phyloP scores from a whole-genome alignment of 37 sponge, comb jelly and placozoan species.

The Dysidea cf. avara region DNA sequence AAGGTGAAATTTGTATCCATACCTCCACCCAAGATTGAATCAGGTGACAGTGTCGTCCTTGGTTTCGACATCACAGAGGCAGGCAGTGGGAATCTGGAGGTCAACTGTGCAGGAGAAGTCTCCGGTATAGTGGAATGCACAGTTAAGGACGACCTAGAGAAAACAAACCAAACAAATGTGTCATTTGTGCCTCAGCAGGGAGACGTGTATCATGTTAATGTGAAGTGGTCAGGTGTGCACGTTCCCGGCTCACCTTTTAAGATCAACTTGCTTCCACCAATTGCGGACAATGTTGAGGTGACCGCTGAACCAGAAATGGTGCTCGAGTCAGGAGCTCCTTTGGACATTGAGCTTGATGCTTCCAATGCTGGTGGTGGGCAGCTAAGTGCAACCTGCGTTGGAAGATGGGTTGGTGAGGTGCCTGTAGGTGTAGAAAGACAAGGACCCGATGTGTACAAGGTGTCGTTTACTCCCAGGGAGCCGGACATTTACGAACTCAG shows the following conservation, averaged over 20 bases:
- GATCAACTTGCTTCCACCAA: conserved; percentile 39
- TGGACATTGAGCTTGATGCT: conserved; percentile 27
- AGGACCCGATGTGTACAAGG: neutral
- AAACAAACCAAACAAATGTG: too few species aligned
- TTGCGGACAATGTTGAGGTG: conserved; percentile 31
- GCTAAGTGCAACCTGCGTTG: conserved; percentile 44
- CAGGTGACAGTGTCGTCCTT: neutral
- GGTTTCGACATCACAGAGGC: too few species aligned
- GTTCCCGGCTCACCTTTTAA: conserved; percentile 55
- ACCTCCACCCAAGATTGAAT: conserved; percentile 14
- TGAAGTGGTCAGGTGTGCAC: conserved; percentile 23
- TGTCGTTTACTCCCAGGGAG: conserved; percentile 20
- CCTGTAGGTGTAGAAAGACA: conserved; percentile 26
- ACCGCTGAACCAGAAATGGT: too few species aligned
- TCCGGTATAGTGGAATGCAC: too few species aligned
- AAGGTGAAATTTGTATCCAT: conserved; percentile 35
- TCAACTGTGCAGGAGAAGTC: too few species aligned
- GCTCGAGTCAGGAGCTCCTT: conserved; percentile 26
- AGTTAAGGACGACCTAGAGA: too few species aligned
- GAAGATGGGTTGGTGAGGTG: conserved; percentile 34
- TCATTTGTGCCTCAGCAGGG: conserved; percentile 48
- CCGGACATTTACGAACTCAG: conserved; percentile 21
- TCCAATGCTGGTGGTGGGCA: conserved; percentile 43
- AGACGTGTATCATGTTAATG: conserved; percentile 48
- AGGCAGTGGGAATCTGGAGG: too few species aligned